Conservation (phyloP, 1,140 invertebrate genomes). For the Calephelis nemesis region DNA sequence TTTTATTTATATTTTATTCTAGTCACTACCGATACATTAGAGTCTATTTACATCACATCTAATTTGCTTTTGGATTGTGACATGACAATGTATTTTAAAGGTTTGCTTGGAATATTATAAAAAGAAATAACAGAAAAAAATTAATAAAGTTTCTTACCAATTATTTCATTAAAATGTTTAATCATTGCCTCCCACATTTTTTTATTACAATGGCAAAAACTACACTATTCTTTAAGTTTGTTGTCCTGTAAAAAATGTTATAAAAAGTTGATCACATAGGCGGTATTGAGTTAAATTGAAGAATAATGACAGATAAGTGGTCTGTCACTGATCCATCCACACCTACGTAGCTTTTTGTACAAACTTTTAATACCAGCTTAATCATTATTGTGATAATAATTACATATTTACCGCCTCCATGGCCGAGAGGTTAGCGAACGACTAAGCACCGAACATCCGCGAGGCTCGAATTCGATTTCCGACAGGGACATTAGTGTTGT, state of each 20-base stretch:
- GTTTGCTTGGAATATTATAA: too few species aligned
- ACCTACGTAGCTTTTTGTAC: not conserved
- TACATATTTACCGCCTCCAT: too few species aligned
- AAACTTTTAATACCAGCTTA: conserved; percentile 2
- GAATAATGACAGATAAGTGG: conserved; percentile 12
- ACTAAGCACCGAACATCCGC: too few species aligned
- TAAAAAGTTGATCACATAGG: not conserved
- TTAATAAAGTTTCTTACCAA: not conserved
- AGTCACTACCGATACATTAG: too few species aligned
- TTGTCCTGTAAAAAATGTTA: not conserved
- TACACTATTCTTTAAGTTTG: not conserved
- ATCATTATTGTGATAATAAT: not conserved
- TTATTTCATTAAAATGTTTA: not conserved
- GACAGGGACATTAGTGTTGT: too few species aligned
- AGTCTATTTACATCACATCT: too few species aligned
- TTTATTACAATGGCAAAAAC: not conserved
- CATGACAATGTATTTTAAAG: too few species aligned
- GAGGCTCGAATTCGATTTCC: too few species aligned
- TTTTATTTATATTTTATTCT: too few species aligned
- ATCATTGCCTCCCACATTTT: not conserved
- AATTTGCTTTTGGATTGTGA: too few species aligned
- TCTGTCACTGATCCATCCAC: conserved; percentile 4
- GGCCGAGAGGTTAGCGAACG: too few species aligned
- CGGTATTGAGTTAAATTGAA: conserved; percentile 7
- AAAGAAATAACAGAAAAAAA: not conserved